Evolutionary conservation across 2,113 vertebrate species (phyloP).

Genomic region (Amphiprion percula): DNA sequence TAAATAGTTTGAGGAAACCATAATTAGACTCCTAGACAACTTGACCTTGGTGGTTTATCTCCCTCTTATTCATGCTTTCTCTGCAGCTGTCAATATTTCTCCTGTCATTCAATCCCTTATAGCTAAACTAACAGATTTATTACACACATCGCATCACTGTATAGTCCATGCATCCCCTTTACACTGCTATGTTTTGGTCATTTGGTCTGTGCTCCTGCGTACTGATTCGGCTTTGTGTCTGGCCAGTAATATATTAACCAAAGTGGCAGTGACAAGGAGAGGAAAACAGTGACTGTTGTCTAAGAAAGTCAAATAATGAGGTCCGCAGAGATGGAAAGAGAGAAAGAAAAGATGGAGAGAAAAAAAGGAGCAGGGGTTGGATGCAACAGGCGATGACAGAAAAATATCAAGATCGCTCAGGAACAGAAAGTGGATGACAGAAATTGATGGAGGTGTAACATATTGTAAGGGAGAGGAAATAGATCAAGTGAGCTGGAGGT

Average conservation of each 20-base stretch:
- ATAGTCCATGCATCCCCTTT: neutral
- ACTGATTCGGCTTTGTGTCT: conserved; percentile 16
- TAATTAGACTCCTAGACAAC: conserved; percentile 36
- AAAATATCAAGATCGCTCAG: neutral
- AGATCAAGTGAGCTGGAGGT: neutral
- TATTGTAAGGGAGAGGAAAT: neutral
- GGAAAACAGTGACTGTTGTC: conserved; percentile 34
- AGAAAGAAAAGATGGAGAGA: neutral
- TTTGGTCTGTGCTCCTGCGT: neutral
- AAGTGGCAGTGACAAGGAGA: conserved; percentile 27
- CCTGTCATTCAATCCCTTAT: neutral
- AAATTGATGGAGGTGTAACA: neutral
- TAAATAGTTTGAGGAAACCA: neutral
- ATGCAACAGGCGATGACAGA: neutral
- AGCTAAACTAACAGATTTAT: conserved; percentile 1
- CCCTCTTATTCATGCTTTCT: conserved; percentile 23
- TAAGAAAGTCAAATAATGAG: conserved; percentile 55
- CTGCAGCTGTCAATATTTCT: conserved; percentile 21
- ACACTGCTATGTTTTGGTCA: neutral
- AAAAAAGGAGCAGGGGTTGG: neutral
- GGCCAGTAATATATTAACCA: conserved; percentile 31
- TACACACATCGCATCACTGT: conserved; percentile 1
- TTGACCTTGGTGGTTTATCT: conserved; percentile 41
- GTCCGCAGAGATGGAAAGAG: conserved; percentile 37
- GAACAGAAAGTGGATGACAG: neutral